A percentile compares a stretch with the other conserved stretches of the same genome.
phyloP scores from a whole-genome alignment of 2,888 invertebrate species.

The Agrilus biguttatus region DNA sequence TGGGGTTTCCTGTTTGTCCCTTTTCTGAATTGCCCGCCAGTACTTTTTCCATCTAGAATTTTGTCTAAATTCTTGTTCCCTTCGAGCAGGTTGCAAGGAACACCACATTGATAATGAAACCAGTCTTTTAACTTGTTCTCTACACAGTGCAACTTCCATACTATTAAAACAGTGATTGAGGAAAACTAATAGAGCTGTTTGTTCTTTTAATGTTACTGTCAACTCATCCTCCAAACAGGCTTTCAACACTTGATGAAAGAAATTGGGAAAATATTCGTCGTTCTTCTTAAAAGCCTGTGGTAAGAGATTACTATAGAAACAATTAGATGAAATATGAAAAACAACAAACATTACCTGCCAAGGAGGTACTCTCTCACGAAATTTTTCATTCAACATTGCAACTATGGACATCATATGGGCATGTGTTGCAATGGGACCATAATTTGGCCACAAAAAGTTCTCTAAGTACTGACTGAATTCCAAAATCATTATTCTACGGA shows the following conservation, averaged over 20 bases:
- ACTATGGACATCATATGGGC: constrained; percentile 94
- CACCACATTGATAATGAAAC: constrained; percentile 92
- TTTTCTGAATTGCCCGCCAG: constrained; percentile 81
- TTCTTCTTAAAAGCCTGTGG: constrained; percentile 61
- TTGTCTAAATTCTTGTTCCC: constrained; percentile 73
- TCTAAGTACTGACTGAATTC: constrained; percentile 97
- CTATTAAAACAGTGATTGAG: constrained; percentile 95
- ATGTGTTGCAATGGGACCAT: constrained; percentile 58
- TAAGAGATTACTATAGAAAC: constrained; percentile 4
- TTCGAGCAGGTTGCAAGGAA: constrained; percentile 66
- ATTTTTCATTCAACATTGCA: constrained; percentile 98
- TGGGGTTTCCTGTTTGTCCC: constrained; percentile 49
- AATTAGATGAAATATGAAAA: constrained; percentile 1
- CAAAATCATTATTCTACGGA: constrained; percentile 85
- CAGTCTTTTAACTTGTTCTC: constrained; percentile 77
- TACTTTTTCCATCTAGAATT: constrained; percentile 85
- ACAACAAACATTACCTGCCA: constrained; percentile 56
- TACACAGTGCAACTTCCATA: constrained; percentile 87
- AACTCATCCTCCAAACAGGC: constrained; percentile 53
- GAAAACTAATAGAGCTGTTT: constrained; percentile 79
- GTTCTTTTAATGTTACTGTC: constrained; percentile 48
- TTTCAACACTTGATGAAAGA: constrained; percentile 68
- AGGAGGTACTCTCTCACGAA: constrained; percentile 88
- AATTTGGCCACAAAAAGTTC: constrained; percentile 95
- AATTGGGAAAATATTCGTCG: constrained; percentile 62